Percentiles rank a stretch among this genome's conserved stretches.
phyloP scores from a whole-genome alignment of 2,797 vertebrate species.

The Lacerta agilis region DNA sequence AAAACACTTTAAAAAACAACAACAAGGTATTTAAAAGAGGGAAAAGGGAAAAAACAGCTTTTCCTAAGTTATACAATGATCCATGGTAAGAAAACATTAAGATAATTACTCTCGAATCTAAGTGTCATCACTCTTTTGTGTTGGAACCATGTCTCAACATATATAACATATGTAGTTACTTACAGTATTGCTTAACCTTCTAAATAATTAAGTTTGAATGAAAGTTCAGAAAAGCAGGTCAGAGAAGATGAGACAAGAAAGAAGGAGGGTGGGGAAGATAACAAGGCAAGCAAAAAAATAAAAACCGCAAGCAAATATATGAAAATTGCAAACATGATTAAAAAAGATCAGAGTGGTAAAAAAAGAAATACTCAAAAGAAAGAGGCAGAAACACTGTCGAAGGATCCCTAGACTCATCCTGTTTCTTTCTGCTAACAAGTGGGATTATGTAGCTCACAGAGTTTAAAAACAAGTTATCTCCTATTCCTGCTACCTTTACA shows the following conservation, averaged over 20 bases:
- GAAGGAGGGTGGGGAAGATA: slow-evolving; percentile 8
- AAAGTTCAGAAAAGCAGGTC: background rate
- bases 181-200: background rate
- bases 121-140: too few species aligned
- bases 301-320: slow-evolving; percentile 7
- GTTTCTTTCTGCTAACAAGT: slow-evolving; percentile 36
- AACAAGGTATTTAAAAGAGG: background rate
- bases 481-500: background rate
- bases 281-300: slow-evolving; percentile 14
- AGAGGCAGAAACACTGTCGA: slow-evolving; percentile 54
- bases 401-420: slow-evolving; percentile 55
- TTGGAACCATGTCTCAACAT: background rate
- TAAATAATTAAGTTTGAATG: background rate
- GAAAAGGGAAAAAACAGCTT: background rate
- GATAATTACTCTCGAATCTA: background rate
- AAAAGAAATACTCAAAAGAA: slow-evolving; percentile 28
- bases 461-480: background rate
- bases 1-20: background rate
- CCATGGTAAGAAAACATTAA: background rate
- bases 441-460: background rate
- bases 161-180: background rate
- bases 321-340: background rate
- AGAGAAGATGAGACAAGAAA: slow-evolving; percentile 13
- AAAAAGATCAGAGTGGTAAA: slow-evolving; percentile 46
- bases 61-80: background rate